Evolutionary conservation across 1,140 invertebrate genomes (phyloP), one percentile per base, ranked within the genome.

Genomic region (Listronotus oregonensis): DNA sequence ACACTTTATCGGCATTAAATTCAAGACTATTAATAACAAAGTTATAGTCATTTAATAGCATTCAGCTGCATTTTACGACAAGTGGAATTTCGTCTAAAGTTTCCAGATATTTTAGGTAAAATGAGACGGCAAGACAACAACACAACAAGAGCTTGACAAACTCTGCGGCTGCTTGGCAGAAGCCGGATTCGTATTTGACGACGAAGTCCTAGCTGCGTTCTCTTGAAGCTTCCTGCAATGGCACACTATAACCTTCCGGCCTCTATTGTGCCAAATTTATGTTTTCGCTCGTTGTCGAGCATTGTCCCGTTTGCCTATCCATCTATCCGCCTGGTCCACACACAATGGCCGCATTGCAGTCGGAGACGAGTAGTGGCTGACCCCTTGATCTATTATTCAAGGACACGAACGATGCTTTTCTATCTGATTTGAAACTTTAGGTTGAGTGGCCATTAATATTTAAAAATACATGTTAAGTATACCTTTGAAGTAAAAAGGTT

Each of bases 301-400:
- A 64, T 57, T 64, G 54, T 64, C 52, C 62, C 34, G 52, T 64
- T 56, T 64, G 52, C 56, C 62, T 50, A 44, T 64, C 62, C 51
- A 40, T 56, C 62, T 42, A 57, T 55, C 50, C 60, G 60, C 12
- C 43, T 46, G 60, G 62, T 56, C 55, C 52, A 34, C 14, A 47
- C 62, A 64, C 62, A 64, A 64, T 64, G 54, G 62, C 52, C 52
- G 62, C 62, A 64, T 49, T 64, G 62, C 62, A 64, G 62, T 63
- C 32, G 50, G 47, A 63, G 50, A 43, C 51, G 37, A 42, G 43
- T 50, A 61, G 42, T 32, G 39, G 54, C 39, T 61, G 60, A 63
- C 40, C 60, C 50, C 31, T 63, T 63, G 49, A 63, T 63, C 60
- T 63, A 63, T 61, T 61, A 61, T 63, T 46, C 42, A 44, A 42